Conservation (phyloP, 2,888 invertebrate genomes). For the Lottia gigantea region DNA sequence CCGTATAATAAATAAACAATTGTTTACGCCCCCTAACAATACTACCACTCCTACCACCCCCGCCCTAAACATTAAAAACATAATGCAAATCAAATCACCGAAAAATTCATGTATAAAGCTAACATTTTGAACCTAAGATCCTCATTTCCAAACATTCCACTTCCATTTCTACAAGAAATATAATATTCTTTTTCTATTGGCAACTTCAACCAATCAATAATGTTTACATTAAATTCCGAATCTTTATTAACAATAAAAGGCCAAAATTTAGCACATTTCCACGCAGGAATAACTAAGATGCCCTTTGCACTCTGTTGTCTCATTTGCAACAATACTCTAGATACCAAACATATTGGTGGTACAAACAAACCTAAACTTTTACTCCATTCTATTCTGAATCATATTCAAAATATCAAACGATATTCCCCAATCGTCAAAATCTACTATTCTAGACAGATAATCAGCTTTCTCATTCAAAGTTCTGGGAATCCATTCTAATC, state of each 20-base stretch:
- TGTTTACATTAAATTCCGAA: background rate
- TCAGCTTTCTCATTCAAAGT: conserved; percentile 29
- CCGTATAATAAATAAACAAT: too few species aligned
- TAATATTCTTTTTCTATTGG: background rate
- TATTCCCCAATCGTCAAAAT: conserved; percentile 35
- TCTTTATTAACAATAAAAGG: background rate
- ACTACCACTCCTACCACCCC: too few species aligned
- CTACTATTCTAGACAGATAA: conserved; percentile 26
- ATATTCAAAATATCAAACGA: conserved; percentile 24
- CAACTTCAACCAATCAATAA: too few species aligned
- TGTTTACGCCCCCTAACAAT: too few species aligned
- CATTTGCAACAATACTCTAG: conserved; percentile 18
- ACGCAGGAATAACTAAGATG: conserved; percentile 16
- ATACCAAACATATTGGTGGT: conserved; percentile 20
- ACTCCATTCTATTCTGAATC: conserved; percentile 15
- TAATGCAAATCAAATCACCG: background rate
- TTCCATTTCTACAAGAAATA: conserved; percentile 1
- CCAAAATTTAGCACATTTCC: conserved; percentile 18
- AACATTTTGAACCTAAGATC: conserved; percentile 15
- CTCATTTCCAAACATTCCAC: conserved; percentile 11
- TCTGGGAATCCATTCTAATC: conserved; percentile 26
- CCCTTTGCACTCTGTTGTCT: background rate
- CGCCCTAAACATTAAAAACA: too few species aligned
- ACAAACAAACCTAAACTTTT: conserved; percentile 16
- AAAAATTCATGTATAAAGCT: conserved; percentile 11